phyloP scores from a whole-genome alignment of 2,888 invertebrate genomes.

The Tineola bisselliella region DNA sequence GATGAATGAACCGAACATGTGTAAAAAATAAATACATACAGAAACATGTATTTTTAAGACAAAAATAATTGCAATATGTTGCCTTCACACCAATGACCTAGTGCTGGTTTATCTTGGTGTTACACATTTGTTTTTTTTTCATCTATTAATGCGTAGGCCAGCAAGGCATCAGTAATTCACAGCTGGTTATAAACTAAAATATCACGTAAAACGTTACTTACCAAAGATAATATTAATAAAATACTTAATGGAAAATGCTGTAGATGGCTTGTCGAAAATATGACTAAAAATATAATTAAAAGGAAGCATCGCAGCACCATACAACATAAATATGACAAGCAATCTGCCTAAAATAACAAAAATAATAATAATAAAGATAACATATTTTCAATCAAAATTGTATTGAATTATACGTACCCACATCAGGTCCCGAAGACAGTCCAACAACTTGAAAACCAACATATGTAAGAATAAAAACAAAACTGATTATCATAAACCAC shows the following conservation, averaged over 20 bases:
- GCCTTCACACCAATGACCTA: no score
- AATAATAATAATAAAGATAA: not conserved
- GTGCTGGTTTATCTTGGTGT: no score
- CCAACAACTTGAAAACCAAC: constrained; percentile 73
- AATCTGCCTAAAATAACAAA: constrained; percentile 55
- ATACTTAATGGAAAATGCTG: constrained; percentile 78
- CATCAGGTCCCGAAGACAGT: constrained; percentile 53
- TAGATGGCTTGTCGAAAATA: constrained; percentile 75
- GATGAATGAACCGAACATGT: no score
- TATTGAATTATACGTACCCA: constrained; percentile 43
- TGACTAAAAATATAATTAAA: constrained; percentile 76
- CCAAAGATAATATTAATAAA: constrained; percentile 79
- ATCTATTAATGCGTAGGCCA: no score
- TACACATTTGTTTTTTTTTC: no score
- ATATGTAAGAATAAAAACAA: constrained; percentile 69
- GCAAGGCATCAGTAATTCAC: no score
- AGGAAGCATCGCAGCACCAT: constrained; percentile 78
- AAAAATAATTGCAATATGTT: no score
- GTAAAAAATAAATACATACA: no score
- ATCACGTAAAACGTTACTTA: constrained; percentile 41
- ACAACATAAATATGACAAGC: constrained; percentile 71
- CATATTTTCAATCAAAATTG: not conserved
- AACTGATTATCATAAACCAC: constrained; percentile 68
- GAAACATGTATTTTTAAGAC: no score
- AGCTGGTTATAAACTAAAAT: no score